These are phyloP conservation scores for Euclidia mi DNA, from an alignment of 2,888 invertebrate genomes.

Conservation along the genomic window DNA sequence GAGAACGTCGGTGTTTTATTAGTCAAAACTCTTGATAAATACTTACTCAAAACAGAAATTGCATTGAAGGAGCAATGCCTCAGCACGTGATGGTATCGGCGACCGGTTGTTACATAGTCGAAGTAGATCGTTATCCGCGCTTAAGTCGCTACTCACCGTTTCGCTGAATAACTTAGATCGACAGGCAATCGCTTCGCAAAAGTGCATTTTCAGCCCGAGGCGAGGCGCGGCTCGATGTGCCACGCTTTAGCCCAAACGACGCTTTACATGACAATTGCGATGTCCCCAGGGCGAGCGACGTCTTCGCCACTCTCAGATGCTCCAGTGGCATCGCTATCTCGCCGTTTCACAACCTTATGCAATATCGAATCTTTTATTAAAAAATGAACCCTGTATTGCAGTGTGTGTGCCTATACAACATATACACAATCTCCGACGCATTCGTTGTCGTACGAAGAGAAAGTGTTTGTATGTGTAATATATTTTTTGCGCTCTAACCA, in stretches of 20 bases:
- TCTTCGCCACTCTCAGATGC: conserved; percentile 69
- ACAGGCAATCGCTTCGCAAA: conserved; percentile 85
- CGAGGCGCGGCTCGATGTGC: conserved; percentile 70
- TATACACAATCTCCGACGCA: conserved; percentile 25
- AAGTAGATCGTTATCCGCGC: conserved; percentile 78
- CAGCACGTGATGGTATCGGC: conserved; percentile 62
- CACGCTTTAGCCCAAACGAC: conserved; percentile 72
- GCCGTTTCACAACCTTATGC: conserved; percentile 60
- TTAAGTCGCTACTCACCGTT: conserved; percentile 71
- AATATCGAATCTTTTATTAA: conserved; percentile 62
- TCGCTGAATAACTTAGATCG: conserved; percentile 81
- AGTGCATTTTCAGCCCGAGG: conserved; percentile 88
- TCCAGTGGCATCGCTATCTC: conserved; percentile 65
- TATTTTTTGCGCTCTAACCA: conserved; percentile 54
- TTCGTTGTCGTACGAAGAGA: conserved; percentile 40
- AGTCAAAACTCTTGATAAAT: conserved; percentile 49
- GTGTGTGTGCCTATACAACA: no score
- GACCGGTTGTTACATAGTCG: conserved; percentile 60
- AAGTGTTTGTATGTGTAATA: conserved; percentile 63
- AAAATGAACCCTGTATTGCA: conserved; percentile 47
- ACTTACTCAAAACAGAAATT: no score
- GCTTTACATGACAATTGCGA: conserved; percentile 88
- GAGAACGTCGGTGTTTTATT: no score
- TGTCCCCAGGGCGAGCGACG: conserved; percentile 75
- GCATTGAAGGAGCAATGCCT: conserved; percentile 59